A percentile compares a stretch with the other conserved stretches of the same genome.
Evolutionary conservation across 1,140 invertebrate species (phyloP).

Genomic region (Monomorium pharaonis): DNA sequence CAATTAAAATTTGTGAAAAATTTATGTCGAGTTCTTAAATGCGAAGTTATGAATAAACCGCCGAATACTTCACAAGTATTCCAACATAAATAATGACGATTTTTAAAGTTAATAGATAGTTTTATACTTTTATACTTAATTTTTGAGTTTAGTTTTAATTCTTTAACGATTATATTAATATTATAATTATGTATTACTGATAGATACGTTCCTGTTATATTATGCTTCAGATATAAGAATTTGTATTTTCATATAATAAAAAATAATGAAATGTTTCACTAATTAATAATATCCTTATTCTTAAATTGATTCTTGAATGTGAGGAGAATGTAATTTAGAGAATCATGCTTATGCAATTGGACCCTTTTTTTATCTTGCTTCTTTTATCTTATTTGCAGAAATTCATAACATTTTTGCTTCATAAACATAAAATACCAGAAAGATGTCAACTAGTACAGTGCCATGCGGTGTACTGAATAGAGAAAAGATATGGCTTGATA

Average conservation of each 20-base stretch:
- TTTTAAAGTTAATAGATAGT: constrained; percentile 28
- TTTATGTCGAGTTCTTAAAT: constrained; percentile 55
- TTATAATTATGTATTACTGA: neutral
- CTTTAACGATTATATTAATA: neutral
- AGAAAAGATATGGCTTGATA: constrained; percentile 86
- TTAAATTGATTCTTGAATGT: neutral
- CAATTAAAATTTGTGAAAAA: constrained; percentile 2
- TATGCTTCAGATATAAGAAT: neutral
- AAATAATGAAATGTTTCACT: constrained; percentile 1
- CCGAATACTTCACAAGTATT: constrained; percentile 56
- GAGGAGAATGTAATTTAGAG: constrained; percentile 27
- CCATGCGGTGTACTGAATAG: constrained; percentile 73
- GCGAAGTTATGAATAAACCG: constrained; percentile 49
- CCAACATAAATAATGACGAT: constrained; percentile 68
- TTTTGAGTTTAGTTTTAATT: neutral
- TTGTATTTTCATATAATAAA: constrained; percentile 30
- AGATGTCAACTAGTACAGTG: constrained; percentile 72
- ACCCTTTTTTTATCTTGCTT: neutral
- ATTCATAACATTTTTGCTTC: constrained; percentile 37
- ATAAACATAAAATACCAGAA: constrained; percentile 62
- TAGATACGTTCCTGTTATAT: neutral
- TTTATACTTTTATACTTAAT: neutral
- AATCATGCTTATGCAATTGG: neutral
- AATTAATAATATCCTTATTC: constrained; percentile 3
- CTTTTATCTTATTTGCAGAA: constrained; percentile 31